A percentile compares a stretch with the other conserved stretches of the same genome.
phyloP scores from a whole-genome alignment of 2,797 vertebrate genomes.

The Melanotaenia boesemani region DNA sequence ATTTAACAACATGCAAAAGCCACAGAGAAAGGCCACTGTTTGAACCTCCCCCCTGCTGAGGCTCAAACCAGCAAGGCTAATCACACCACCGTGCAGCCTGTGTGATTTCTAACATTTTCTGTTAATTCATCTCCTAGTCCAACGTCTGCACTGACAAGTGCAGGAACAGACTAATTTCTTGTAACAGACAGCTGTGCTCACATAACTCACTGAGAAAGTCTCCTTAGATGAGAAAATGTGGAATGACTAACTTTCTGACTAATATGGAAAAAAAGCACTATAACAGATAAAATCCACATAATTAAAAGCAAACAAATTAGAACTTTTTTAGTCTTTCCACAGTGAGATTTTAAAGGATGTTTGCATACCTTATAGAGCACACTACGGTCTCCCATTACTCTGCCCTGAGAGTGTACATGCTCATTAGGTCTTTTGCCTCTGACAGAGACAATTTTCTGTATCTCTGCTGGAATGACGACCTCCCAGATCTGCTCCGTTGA shows the following conservation, averaged over 20 bases:
- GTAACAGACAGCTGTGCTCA: slow-evolving; percentile 10
- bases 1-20: too few relatives aligned
- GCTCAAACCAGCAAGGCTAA: too few relatives aligned
- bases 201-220: slow-evolving; percentile 54
- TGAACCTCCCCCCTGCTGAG: too few relatives aligned
- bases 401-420: slow-evolving; percentile 97
- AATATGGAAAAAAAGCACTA: slow-evolving; percentile 1
- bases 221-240: background rate
- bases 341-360: background rate
- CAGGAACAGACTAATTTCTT: background rate
- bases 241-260: slow-evolving; percentile 7
- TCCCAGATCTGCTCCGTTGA: slow-evolving; percentile 95
- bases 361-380: slow-evolving; percentile 95
- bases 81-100: too few relatives aligned
- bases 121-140: background rate
- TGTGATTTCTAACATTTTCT: background rate
- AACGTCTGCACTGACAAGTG: background rate
- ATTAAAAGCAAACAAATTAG: slow-evolving; percentile 1
- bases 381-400: slow-evolving; percentile 98
- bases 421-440: slow-evolving; percentile 94
- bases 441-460: slow-evolving; percentile 90
- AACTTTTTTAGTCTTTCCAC: background rate
- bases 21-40: too few relatives aligned
- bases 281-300: slow-evolving; percentile 9
- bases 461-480: slow-evolving; percentile 88